Evolutionary conservation across 2,888 invertebrate species (phyloP).

Genomic region (Plutella xylostella): DNA sequence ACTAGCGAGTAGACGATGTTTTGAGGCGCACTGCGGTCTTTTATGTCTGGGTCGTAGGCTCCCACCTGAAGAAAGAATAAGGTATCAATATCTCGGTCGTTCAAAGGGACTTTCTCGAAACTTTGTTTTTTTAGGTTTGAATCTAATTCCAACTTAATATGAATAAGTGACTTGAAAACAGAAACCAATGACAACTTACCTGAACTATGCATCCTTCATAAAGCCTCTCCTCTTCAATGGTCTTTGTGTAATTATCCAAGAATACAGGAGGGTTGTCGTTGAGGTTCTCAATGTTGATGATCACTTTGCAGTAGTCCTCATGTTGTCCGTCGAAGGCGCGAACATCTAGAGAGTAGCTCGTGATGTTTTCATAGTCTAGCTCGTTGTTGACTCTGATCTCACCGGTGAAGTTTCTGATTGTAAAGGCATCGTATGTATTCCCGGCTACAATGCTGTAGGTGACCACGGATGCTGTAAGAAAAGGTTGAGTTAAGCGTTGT

Average conservation of each 20-base stretch:
- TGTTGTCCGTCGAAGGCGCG: conserved; percentile 87
- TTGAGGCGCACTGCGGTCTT: conserved; percentile 79
- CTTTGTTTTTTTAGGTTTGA: too few relatives aligned
- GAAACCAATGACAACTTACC: conserved; percentile 33
- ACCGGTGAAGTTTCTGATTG: conserved; percentile 86
- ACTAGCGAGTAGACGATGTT: conserved; percentile 82
- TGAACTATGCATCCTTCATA: conserved; percentile 77
- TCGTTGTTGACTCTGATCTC: conserved; percentile 83
- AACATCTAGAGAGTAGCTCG: conserved; percentile 86
- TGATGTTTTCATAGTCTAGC: conserved; percentile 86
- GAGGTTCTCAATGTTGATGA: conserved; percentile 87
- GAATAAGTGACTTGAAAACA: too few relatives aligned
- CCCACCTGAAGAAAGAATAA: conserved; percentile 61
- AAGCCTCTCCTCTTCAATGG: conserved; percentile 80
- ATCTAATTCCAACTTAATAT: too few relatives aligned
- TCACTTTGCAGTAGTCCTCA: conserved; percentile 85
- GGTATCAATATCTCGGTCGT: background rate
- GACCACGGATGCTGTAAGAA: conserved; percentile 78
- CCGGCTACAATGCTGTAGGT: conserved; percentile 90
- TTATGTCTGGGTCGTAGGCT: conserved; percentile 90
- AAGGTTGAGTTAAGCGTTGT: conserved; percentile 14
- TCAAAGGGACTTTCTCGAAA: too few relatives aligned
- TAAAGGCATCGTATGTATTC: conserved; percentile 87
- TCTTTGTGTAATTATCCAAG: conserved; percentile 76
- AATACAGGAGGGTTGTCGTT: conserved; percentile 95